Evolutionary conservation across 1,140 invertebrate genomes (phyloP).

Genomic region (Drosophila elegans): DNA sequence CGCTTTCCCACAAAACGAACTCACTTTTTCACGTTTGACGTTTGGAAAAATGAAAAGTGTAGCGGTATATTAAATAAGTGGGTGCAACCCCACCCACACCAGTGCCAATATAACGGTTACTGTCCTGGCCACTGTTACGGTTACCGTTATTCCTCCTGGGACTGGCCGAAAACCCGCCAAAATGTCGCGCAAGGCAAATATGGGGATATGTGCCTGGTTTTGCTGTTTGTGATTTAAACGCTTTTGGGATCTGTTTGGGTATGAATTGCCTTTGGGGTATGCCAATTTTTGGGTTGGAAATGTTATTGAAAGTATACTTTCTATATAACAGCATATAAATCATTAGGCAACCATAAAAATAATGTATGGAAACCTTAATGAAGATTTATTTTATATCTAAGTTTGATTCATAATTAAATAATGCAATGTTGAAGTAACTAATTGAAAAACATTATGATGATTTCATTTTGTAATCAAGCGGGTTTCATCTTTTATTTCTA

Average conservation of each 20-base stretch:
- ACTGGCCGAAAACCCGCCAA: conserved; percentile 56
- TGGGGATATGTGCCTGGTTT: conserved; percentile 28
- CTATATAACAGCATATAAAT: too few species aligned
- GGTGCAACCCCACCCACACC: conserved; percentile 44
- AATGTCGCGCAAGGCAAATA: conserved; percentile 69
- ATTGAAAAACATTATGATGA: too few species aligned
- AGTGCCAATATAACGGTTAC: conserved; percentile 13
- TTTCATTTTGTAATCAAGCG: too few species aligned
- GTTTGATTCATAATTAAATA: too few species aligned
- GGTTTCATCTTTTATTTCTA: too few species aligned
- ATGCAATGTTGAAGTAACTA: too few species aligned
- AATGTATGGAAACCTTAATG: too few species aligned
- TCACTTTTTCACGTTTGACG: conserved; percentile 76
- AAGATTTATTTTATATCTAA: too few species aligned
- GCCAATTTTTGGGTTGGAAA: background rate
- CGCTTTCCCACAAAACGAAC: conserved; percentile 39
- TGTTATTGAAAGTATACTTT: background rate
- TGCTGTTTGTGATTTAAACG: conserved; percentile 70
- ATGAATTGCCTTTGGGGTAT: background rate
- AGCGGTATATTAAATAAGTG: conserved; percentile 80
- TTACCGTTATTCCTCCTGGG: conserved; percentile 14
- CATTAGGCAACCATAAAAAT: too few species aligned
- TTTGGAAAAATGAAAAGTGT: conserved; percentile 76
- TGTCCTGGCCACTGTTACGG: conserved; percentile 30
- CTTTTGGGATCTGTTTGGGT: conserved; percentile 25